Conservation (phyloP, 2,888 invertebrate genomes). For the Baccha elongata region DNA sequence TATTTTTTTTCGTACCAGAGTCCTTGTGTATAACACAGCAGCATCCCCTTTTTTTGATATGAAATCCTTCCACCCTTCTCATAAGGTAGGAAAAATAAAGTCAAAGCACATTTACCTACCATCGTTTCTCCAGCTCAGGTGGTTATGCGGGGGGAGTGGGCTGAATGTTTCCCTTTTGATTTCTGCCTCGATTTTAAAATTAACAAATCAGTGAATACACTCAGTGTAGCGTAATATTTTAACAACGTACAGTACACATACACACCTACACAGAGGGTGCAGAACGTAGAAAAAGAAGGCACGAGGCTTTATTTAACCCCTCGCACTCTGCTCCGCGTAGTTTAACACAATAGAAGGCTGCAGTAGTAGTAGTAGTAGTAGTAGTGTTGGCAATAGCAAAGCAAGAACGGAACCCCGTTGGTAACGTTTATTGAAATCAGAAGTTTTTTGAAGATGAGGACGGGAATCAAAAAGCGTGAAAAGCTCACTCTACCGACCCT, state of each 20-base stretch:
- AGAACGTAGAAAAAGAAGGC: constrained; percentile 18
- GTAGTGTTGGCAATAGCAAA: constrained; percentile 48
- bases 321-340: constrained; percentile 35
- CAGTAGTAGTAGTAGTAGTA: constrained; percentile 27
- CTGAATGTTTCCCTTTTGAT: constrained; percentile 71
- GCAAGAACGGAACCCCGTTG: constrained; percentile 65
- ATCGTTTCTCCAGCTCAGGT: constrained; percentile 14
- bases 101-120: constrained; percentile 67
- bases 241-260: constrained; percentile 69
- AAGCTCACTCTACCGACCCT: constrained; percentile 59
- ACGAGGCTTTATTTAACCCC: constrained; percentile 5
- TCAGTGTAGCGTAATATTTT: constrained; percentile 73
- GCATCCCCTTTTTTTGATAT: background rate
- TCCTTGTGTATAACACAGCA: background rate
- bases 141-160: constrained; percentile 24
- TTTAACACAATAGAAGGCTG: constrained; percentile 61
- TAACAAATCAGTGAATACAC: constrained; percentile 74
- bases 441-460: constrained; percentile 39
- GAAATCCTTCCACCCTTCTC: constrained; percentile 1
- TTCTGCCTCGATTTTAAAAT: constrained; percentile 73
- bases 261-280: constrained; percentile 5
- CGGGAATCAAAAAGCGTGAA: constrained; percentile 70
- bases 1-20: constrained; percentile 1
- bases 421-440: constrained; percentile 72
- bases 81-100: constrained; percentile 5